Conservation (phyloP, 2,113 vertebrate genomes). For the Pseudorhombus dupliciocellatus region DNA sequence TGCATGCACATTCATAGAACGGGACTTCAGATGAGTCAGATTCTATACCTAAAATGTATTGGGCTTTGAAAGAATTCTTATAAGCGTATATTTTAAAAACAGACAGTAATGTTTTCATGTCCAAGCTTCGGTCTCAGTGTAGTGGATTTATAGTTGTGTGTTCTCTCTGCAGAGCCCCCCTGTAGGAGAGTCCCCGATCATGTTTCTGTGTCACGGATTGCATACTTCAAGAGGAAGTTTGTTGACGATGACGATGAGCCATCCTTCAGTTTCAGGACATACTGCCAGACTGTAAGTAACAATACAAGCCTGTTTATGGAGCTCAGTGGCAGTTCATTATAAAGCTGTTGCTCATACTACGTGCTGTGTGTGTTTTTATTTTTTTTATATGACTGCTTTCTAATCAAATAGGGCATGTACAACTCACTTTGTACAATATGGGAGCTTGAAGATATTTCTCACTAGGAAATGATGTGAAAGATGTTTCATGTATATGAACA, state of each 20-base stretch:
- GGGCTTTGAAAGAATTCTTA: neutral
- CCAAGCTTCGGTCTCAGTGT: neutral
- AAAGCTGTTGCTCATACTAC: no score
- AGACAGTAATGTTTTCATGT: neutral
- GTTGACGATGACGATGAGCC: constrained; percentile 93
- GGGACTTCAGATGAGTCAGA: neutral
- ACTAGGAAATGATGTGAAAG: no score
- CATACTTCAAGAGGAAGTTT: constrained; percentile 98
- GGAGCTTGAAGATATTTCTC: no score
- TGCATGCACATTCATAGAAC: neutral
- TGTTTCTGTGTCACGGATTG: constrained; percentile 89
- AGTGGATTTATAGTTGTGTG: neutral
- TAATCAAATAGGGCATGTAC: no score
- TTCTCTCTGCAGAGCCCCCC: constrained; percentile 81
- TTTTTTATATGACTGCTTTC: no score
- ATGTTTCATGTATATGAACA: no score
- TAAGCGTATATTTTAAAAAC: neutral
- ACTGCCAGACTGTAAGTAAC: constrained; percentile 90
- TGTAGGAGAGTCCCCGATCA: constrained; percentile 89
- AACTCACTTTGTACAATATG: no score
- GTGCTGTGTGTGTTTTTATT: no score
- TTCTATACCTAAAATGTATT: neutral
- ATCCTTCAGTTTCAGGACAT: constrained; percentile 88
- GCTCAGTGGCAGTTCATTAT: no score
- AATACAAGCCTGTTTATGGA: no score